These are phyloP conservation scores for Volucella bombylans DNA, from an alignment of 2,888 invertebrate species.

Conservation along the genomic window DNA sequence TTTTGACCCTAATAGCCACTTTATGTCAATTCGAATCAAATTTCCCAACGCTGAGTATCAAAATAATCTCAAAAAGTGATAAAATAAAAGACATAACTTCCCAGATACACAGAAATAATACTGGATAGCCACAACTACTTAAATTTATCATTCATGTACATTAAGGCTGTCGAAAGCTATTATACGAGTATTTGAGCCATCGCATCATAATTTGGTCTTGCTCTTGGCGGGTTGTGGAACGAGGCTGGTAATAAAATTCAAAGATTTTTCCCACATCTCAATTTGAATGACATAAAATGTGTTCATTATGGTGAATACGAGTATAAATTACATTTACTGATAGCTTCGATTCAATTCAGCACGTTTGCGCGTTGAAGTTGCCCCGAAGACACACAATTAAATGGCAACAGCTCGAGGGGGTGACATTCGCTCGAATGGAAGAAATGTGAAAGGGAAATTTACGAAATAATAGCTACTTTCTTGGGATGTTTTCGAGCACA, in stretches of 20 bases:
- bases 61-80: constrained; percentile 9
- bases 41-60: no score
- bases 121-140: neutral
- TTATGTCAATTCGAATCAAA: constrained; percentile 8
- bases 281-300: constrained; percentile 40
- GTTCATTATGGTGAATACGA: constrained; percentile 29
- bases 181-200: neutral
- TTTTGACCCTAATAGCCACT: constrained; percentile 18
- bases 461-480: constrained; percentile 12
- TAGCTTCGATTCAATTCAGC: constrained; percentile 7
- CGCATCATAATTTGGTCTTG: neutral
- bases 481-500: constrained; percentile 11
- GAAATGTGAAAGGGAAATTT: constrained; percentile 15
- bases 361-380: neutral
- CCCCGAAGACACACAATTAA: constrained; percentile 34
- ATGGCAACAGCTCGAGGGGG: constrained; percentile 12
- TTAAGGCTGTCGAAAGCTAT: constrained; percentile 4
- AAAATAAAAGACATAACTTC: no score
- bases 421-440: constrained; percentile 25
- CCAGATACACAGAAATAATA: neutral
- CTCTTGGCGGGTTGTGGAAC: neutral
- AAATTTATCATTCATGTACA: constrained; percentile 6
- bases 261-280: constrained; percentile 21
- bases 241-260: neutral
- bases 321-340: constrained; percentile 39